Evolutionary conservation across 2,888 invertebrate species (phyloP), one percentile per base, ranked within the genome.

Genomic region (Zhuqinia jingwanae): DNA sequence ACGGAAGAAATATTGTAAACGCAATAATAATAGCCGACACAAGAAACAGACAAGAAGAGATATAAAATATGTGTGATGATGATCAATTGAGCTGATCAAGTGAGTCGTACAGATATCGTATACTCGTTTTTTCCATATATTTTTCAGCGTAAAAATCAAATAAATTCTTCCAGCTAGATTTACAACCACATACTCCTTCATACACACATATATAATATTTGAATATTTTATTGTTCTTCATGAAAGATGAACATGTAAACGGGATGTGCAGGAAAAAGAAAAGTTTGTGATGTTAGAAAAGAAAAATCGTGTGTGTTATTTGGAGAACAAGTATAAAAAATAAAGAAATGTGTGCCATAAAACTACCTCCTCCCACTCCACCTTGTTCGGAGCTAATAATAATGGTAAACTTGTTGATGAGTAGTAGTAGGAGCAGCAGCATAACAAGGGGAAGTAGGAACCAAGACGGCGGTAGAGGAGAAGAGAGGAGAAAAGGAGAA

Each of bases 301-400:
- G 5, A 6, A 36, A n/a, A n/a, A n/a, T n/a, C 22, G 47, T 30
- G 15, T 50, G 50, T 50, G 5, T 73, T 10, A 15, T n/a, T n/a
- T n/a, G 36, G 36, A 6, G 36, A 36, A 36, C 36, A 36, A 36
- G 36, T 36, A 8, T 6, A 36, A 36, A 36, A n/a, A n/a, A n/a
- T n/a, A 15, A 47, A 73, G 50, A 73, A 70, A 73, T 73, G 73
- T 73, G 50, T 73, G 73, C 73, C 73, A 73, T 73, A 53, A 50
- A 50, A 73, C 47, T 73, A n/a, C 50, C n/a, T 73, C 30, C 73
- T n/a, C 22, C 27, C 10, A 11, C 3, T 6, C 47, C 47, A 45
- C 45, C 20, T 45, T 47, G 22, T 70, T 45, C 36, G 3, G 36
- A 45, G 47, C 22, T 47, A 70, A 50, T 73, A 50, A 73, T 50